These are phyloP conservation scores for Hirudo medicinalis DNA, from an alignment of 1,140 invertebrate species.

Conservation along the genomic window DNA sequence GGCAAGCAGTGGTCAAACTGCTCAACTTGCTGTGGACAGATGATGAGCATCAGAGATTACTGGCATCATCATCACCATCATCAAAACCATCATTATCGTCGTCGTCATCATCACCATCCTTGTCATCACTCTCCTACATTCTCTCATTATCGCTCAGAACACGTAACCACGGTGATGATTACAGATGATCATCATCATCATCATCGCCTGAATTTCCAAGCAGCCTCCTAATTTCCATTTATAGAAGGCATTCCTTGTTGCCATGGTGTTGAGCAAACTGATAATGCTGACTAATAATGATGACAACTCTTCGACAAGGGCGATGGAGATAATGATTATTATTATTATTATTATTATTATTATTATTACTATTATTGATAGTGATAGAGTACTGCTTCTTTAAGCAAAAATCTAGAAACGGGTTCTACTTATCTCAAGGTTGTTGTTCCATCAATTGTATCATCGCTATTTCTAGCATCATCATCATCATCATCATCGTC, in stretches of 20 bases:
- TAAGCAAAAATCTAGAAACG: not conserved
- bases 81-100: not conserved
- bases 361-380: not conserved
- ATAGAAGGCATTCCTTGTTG: too few relatives aligned
- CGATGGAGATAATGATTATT: not conserved
- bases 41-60: not conserved
- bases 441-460: not conserved
- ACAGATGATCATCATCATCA: not conserved
- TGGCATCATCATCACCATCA: not conserved
- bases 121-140: not conserved
- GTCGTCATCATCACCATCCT: not conserved
- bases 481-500: not conserved
- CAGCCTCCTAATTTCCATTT: not conserved
- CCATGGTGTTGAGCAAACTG: not conserved
- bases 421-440: not conserved
- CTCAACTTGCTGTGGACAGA: not conserved
- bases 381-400: not conserved
- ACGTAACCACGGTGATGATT: too few relatives aligned
- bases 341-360: conserved; percentile 7
- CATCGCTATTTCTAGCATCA: not conserved
- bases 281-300: conserved; percentile 4
- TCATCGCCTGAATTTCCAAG: not conserved
- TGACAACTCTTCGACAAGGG: not conserved
- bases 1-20: too few relatives aligned
- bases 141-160: not conserved